Evolutionary conservation across 2,797 vertebrate genomes (phyloP).

Genomic region (Notamacropus eugenii): DNA sequence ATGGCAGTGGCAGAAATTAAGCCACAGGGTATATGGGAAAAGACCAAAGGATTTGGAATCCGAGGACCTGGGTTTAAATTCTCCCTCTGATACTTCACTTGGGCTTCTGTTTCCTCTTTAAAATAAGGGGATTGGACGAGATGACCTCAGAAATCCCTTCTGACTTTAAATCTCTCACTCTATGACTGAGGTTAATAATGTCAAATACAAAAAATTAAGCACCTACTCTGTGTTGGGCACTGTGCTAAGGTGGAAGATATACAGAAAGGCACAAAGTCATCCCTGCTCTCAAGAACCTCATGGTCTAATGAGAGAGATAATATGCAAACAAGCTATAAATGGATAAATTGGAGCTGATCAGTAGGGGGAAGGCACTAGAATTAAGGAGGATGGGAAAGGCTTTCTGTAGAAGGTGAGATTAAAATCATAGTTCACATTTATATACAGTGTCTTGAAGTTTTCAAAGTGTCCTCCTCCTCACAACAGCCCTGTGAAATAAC

Average conservation of each 20-base stretch:
- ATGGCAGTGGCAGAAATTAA: background rate
- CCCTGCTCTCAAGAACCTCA: background rate
- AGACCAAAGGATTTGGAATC: background rate
- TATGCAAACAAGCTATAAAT: background rate
- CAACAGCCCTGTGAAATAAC: background rate
- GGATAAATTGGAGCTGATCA: background rate
- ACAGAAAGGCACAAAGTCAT: background rate
- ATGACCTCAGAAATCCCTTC: background rate
- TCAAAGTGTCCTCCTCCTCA: background rate
- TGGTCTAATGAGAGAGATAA: background rate
- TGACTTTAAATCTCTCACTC: background rate
- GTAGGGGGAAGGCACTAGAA: background rate
- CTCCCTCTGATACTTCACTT: background rate
- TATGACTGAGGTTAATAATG: background rate
- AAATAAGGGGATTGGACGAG: background rate
- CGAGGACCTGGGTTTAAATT: background rate
- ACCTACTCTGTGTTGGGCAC: background rate
- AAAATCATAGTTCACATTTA: background rate
- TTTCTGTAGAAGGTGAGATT: background rate
- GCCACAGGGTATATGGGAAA: background rate
- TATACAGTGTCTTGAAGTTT: background rate
- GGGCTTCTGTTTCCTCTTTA: background rate
- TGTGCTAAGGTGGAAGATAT: background rate
- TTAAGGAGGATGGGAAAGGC: background rate
- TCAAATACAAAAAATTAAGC: background rate